These are phyloP conservation scores for Nycteola revayana DNA, from an alignment of 2,888 invertebrate species.

Conservation along the genomic window DNA sequence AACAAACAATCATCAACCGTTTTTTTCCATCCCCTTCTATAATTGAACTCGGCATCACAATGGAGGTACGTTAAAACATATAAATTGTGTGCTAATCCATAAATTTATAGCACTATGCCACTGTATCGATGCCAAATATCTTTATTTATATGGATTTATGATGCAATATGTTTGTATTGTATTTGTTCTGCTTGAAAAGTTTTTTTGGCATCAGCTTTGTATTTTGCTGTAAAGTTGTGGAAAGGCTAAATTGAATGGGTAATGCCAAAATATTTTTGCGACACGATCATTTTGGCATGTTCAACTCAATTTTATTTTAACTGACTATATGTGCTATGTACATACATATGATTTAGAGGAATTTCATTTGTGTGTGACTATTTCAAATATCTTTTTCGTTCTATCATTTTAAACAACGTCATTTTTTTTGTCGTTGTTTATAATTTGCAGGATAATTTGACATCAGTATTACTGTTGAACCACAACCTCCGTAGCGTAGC, in stretches of 20 bases:
- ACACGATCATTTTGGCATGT: not conserved
- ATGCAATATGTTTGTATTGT: conserved; percentile 36
- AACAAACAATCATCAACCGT: not conserved
- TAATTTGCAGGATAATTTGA: no score
- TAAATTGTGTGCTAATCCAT: conserved; percentile 36
- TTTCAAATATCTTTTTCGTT: no score
- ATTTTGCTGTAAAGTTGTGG: conserved; percentile 19
- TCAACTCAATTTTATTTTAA: no score
- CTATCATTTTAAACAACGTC: no score
- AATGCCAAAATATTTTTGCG: conserved; percentile 20
- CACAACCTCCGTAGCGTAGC: no score
- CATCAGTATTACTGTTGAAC: no score
- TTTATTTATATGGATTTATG: conserved; percentile 39
- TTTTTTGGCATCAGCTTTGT: conserved; percentile 28
- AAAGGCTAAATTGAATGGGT: conserved; percentile 21
- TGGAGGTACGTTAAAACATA: conserved; percentile 26
- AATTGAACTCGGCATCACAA: conserved; percentile 19
- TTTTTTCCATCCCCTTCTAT: not conserved
- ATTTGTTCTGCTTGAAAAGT: conserved; percentile 21
- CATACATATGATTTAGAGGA: no score
- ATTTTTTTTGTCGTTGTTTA: no score
- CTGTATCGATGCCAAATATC: conserved; percentile 37
- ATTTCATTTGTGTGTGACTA: no score
- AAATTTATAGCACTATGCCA: conserved; percentile 33
- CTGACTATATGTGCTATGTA: no score